Evolutionary conservation across 2,113 vertebrate genomes (phyloP), one percentile per base, ranked within the genome.

Genomic region (Ammodytes dubius): DNA sequence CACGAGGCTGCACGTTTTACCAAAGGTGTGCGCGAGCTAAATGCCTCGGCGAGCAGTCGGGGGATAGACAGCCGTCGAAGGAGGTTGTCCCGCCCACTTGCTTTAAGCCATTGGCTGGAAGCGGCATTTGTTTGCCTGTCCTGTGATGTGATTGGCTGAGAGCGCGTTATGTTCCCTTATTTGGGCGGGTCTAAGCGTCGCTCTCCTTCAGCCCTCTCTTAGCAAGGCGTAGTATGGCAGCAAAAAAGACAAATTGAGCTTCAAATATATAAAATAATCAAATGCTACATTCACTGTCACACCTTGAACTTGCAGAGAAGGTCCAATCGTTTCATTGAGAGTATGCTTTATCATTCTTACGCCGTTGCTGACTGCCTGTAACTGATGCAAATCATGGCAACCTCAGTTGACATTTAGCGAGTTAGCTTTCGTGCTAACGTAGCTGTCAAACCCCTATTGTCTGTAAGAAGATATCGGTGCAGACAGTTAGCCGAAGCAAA

Each of bases 391-490:
- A 72, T 83, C 45, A 71, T 67, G 47, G 57, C 70, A 75, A 47
- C 49, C 52, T 10, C 71, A 71, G 45, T 56, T 89, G 78, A 81
- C 71, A 67, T 84, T 74, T 82, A 59, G 85, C 83, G 4, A 19
- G 65, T 67, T 91, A 92, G 90, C 91, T 67, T 27, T 2, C 40
- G 65, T 82, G 91, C 91, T 92, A 90, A 85, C 76, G 5, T 85
- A 87, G 83, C 88, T 92, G 92, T 93, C 88, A 93, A 92, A 91
- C 81, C 76, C 54, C 88, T 70, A 79, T 91, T 92, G 92, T 92
- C 84, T 87, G 54, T 40, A 37, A 57, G 19, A 15, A 52, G 53
- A 80, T 63, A 42, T 57, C 35, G 3, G 39, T 77, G 43, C 65
- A 72, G 49, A 53, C 5, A 10, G 13, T 1, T 27, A 7, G 45